Percentiles rank a stretch among this genome's conserved stretches.
These are phyloP conservation scores for Poeciliopsis infans DNA, from an alignment of 2,797 vertebrate species.

Conservation along the genomic window DNA sequence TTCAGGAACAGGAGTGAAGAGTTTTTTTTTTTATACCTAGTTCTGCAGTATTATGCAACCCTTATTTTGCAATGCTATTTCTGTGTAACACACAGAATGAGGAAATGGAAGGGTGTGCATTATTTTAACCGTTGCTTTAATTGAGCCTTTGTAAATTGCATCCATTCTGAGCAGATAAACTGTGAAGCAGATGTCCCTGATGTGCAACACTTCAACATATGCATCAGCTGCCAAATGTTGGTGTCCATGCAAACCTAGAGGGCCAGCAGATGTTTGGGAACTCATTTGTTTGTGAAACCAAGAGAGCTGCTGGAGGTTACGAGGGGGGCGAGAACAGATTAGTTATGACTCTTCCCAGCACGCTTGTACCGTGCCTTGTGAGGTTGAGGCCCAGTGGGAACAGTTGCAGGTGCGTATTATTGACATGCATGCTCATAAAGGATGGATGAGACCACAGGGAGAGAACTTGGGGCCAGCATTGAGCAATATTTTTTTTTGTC, in stretches of 20 bases:
- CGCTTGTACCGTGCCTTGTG: slow-evolving; percentile 32
- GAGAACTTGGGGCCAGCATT: slow-evolving; percentile 42
- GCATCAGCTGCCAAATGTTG: slow-evolving; percentile 23
- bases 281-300: slow-evolving; percentile 68
- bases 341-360: slow-evolving; percentile 29
- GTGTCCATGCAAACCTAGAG: slow-evolving; percentile 6
- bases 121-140: not conserved
- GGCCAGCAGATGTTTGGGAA: slow-evolving; percentile 57
- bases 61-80: slow-evolving; percentile 62
- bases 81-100: slow-evolving; percentile 32
- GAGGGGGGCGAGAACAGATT: slow-evolving; percentile 23
- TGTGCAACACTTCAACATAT: slow-evolving; percentile 3
- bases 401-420: slow-evolving; percentile 74
- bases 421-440: slow-evolving; percentile 52
- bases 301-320: slow-evolving; percentile 44
- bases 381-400: slow-evolving; percentile 63
- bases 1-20: slow-evolving; percentile 39
- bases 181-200: slow-evolving; percentile 14
- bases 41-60: slow-evolving; percentile 63
- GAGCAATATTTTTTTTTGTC: slow-evolving; percentile 32
- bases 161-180: not conserved
- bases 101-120: slow-evolving; percentile 32
- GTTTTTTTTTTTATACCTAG: slow-evolving; percentile 38
- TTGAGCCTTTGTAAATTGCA: not conserved
- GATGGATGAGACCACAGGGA: slow-evolving; percentile 54